Base-by-base conservation (phyloP, 2,113 vertebrate species). In the Microtus richardsoni region DNA sequence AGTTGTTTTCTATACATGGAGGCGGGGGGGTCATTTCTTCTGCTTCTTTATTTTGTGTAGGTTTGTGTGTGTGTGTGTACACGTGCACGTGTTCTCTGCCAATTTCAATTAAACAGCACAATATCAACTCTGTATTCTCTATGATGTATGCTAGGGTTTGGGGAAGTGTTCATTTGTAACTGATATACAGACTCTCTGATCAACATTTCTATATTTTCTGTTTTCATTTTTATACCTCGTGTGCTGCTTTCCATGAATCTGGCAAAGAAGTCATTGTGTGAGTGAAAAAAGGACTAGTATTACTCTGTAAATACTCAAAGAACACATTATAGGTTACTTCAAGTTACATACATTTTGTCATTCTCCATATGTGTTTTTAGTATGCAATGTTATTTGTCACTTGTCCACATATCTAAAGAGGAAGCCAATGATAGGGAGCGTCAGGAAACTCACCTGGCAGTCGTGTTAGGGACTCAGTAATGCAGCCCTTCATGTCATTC, bases 381-480 rank as follows among this genome's bases (percentile, higher is more conserved):
- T 71, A 28, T 26, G 75, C 52, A 54, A 2, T 73, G 64, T 75
- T 77, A 49, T 75, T 95, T 68, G 6, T 64, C 71, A 90, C 47
- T 88, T 85, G 26, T 71, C 28, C 71, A 5, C 7, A 44, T 80
- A 49, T 58, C 41, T 47, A 84, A 80, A 64, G 83, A 66, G 10
- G 11, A 80, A 14, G 28, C 11, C 54, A 88, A 28, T 70, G 19
- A 13, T 86, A 5, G 12, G 12, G 28, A 30, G 19, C 58, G 85
- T 91, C 24, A 60, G 11, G 33, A 95, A 84, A 16, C n/a, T 94
- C 47, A 94, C n/a, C 28, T 21, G 10, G 79, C 70, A 96, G 33
- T 24, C 36, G 60, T 19, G n/a, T 22, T 89, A 73, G 12, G 77
- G 24, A 86, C 3, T 82, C 77, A 33, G 16, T 60, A 89, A 47